These are phyloP conservation scores for Xyliphius kryptos DNA, from an alignment of 2,113 vertebrate species.

Conservation along the genomic window DNA sequence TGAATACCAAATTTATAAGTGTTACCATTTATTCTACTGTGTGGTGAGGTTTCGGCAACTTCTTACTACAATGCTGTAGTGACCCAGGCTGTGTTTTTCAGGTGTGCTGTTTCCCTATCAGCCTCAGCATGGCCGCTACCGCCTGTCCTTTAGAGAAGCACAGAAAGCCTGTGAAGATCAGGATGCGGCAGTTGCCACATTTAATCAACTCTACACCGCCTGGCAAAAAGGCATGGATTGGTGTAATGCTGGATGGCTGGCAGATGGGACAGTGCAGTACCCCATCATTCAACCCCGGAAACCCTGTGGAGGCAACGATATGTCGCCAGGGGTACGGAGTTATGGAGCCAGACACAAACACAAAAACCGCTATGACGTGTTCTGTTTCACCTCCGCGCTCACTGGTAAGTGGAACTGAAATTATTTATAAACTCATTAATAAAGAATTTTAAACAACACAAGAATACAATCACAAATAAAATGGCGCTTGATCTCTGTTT, in stretches of 20 bases:
- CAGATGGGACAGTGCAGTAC: slow-evolving; percentile 78
- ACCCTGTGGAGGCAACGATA: slow-evolving; percentile 65
- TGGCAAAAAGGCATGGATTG: slow-evolving; percentile 85
- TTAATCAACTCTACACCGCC: slow-evolving; percentile 75
- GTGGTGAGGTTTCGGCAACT: too few species aligned
- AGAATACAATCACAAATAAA: not conserved
- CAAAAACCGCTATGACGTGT: slow-evolving; percentile 73
- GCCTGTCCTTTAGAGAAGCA: slow-evolving; percentile 71
- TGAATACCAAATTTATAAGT: too few species aligned
- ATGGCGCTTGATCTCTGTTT: not conserved
- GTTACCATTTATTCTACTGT: too few species aligned
- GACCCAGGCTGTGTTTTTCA: slow-evolving; percentile 46
- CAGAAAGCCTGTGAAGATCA: slow-evolving; percentile 71
- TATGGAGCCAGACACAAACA: slow-evolving; percentile 68
- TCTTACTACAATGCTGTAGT: too few species aligned
- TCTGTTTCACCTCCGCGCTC: slow-evolving; percentile 74
- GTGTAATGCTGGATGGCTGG: slow-evolving; percentile 85
- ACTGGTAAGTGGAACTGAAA: slow-evolving; percentile 56
- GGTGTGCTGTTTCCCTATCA: slow-evolving; percentile 87
- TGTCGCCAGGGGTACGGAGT: slow-evolving; percentile 74
- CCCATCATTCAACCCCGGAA: slow-evolving; percentile 69
- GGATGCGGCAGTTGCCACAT: slow-evolving; percentile 71
- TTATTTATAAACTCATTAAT: too few species aligned
- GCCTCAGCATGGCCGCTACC: slow-evolving; percentile 71
- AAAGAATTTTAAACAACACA: too few species aligned